These are phyloP conservation scores for Masnerella sp. DNA, from an alignment of 2,888 invertebrate genomes.

Conservation along the genomic window DNA sequence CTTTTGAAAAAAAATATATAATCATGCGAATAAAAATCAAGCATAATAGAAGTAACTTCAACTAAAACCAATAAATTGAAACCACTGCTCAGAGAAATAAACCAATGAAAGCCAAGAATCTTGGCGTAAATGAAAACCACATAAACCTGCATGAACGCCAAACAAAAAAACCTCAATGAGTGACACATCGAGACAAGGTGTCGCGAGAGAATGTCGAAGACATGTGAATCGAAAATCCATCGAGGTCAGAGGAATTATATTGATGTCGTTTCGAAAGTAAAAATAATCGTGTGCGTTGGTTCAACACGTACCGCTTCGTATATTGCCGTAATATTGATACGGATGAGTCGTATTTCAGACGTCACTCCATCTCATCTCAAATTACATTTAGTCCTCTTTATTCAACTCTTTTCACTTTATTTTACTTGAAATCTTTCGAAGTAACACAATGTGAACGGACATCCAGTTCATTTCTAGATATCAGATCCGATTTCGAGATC, in stretches of 20 bases:
- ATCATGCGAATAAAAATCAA: too few species aligned
- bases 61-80: too few species aligned
- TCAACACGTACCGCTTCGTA: conserved; percentile 33
- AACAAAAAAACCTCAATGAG: conserved; percentile 29
- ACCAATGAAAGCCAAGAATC: conserved; percentile 1
- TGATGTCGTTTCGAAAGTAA: conserved; percentile 30
- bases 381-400: conserved; percentile 39
- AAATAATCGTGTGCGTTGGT: conserved; percentile 22
- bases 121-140: conserved; percentile 24
- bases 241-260: conserved; percentile 33
- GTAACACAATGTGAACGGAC: neutral
- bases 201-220: conserved; percentile 6
- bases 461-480: neutral
- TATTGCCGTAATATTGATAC: conserved; percentile 42
- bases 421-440: conserved; percentile 25
- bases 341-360: conserved; percentile 45
- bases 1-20: too few species aligned
- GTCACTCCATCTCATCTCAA: conserved; percentile 22
- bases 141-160: conserved; percentile 4
- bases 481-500: too few species aligned
- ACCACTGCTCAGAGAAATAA: too few species aligned
- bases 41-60: too few species aligned
- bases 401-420: conserved; percentile 16
- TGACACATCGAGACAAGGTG: conserved; percentile 10
- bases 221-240: conserved; percentile 18